These are phyloP conservation scores for Mustelus asterias DNA, from an alignment of 2,113 vertebrate species.

Conservation along the genomic window DNA sequence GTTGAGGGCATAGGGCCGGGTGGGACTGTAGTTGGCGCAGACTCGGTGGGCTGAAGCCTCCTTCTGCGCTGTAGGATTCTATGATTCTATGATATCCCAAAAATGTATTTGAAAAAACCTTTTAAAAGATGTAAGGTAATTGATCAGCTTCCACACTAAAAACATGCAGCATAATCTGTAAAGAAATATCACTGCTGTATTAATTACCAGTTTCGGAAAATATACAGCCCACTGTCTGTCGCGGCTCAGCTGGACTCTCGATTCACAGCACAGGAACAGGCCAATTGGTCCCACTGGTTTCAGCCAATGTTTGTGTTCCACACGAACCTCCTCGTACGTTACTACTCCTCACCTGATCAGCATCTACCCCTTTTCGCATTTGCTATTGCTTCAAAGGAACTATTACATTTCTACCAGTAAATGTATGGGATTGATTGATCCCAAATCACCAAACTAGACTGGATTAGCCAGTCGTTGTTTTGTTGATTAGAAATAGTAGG, in stretches of 20 bases:
- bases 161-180: background rate
- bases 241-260: background rate
- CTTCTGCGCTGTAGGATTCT: no score
- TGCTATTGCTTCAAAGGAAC: background rate
- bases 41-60: no score
- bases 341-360: background rate
- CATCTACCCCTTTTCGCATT: background rate
- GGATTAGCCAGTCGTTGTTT: background rate
- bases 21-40: no score
- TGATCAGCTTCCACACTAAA: background rate
- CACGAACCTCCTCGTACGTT: background rate
- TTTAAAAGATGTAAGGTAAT: background rate
- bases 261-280: background rate
- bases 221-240: background rate
- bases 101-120: background rate
- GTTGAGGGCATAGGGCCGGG: no score
- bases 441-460: background rate
- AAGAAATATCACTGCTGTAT: background rate
- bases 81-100: background rate
- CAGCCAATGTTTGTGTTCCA: background rate
- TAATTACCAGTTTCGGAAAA: background rate
- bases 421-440: background rate
- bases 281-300: background rate
- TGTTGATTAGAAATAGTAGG: no score
- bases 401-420: background rate